phyloP scores from a whole-genome alignment of 1,140 invertebrate genomes.

The Neodiprion lecontei region DNA sequence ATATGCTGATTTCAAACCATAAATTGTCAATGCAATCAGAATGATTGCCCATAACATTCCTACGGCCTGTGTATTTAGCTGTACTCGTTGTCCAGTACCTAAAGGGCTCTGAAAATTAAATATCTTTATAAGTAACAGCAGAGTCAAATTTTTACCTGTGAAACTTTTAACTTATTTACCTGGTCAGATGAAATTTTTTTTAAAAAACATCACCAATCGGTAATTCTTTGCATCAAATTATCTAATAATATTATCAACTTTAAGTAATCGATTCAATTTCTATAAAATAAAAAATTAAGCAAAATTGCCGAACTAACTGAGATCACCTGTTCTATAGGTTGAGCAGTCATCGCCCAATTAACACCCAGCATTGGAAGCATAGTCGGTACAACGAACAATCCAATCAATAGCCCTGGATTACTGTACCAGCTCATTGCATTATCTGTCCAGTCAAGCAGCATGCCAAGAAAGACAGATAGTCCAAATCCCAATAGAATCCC shows the following conservation, averaged over 20 bases:
- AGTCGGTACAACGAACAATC: slow-evolving; percentile 42
- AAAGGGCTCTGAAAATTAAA: slow-evolving; percentile 25
- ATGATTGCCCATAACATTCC: slow-evolving; percentile 60
- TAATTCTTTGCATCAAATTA: not conserved
- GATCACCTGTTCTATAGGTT: slow-evolving; percentile 10
- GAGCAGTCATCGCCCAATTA: slow-evolving; percentile 25
- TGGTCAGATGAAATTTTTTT: too few species aligned
- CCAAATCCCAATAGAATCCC: slow-evolving; percentile 26
- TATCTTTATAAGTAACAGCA: not conserved
- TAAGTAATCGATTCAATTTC: too few species aligned
- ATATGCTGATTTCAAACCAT: slow-evolving; percentile 59
- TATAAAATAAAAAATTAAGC: not conserved
- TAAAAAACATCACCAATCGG: too few species aligned
- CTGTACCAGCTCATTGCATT: slow-evolving; percentile 54
- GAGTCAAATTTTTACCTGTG: not conserved
- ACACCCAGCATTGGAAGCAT: slow-evolving; percentile 7
- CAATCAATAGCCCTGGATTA: slow-evolving; percentile 44
- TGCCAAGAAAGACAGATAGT: slow-evolving; percentile 22
- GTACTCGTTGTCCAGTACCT: slow-evolving; percentile 31
- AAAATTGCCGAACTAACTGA: slow-evolving; percentile 18
- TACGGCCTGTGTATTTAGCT: slow-evolving; percentile 44
- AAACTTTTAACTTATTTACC: too few species aligned
- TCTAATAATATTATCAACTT: too few species aligned
- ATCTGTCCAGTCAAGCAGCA: slow-evolving; percentile 29
- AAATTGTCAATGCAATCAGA: slow-evolving; percentile 53